phyloP scores from a whole-genome alignment of 2,797 vertebrate species.

The Helarctos malayanus region DNA sequence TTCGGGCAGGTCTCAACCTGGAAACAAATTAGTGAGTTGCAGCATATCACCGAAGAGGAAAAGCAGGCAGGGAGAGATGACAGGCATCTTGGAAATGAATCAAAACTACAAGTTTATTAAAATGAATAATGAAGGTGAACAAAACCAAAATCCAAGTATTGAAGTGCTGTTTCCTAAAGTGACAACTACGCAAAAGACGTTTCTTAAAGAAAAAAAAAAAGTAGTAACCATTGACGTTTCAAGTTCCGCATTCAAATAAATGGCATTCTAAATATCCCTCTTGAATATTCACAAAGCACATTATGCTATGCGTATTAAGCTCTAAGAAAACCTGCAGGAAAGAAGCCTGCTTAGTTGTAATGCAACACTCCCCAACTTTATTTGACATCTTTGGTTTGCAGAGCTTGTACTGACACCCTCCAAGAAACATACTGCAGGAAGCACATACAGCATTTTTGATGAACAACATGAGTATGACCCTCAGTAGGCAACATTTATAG shows the following conservation, averaged over 20 bases:
- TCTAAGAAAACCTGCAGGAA: background rate
- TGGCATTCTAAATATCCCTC: background rate
- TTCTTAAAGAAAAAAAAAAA: background rate
- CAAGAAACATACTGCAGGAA: background rate
- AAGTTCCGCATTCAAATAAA: constrained; percentile 1
- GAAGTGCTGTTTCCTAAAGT: background rate
- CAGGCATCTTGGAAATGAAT: background rate
- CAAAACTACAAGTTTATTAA: background rate
- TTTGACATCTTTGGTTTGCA: background rate
- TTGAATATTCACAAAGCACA: constrained; percentile 9
- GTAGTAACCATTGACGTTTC: background rate
- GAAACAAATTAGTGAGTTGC: background rate
- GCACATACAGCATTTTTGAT: background rate
- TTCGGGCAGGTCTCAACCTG: background rate
- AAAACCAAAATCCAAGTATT: constrained; percentile 26
- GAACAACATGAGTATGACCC: background rate
- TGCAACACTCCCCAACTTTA: background rate
- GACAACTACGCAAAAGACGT: background rate
- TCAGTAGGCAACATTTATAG: background rate
- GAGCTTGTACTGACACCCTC: background rate
- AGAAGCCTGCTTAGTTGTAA: background rate
- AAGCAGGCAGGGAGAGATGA: background rate
- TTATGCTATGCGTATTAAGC: background rate
- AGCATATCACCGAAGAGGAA: background rate
- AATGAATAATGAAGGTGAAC: constrained; percentile 10